Conservation (phyloP, 2,888 invertebrate species). For the Melangyna quadrimaculata region DNA sequence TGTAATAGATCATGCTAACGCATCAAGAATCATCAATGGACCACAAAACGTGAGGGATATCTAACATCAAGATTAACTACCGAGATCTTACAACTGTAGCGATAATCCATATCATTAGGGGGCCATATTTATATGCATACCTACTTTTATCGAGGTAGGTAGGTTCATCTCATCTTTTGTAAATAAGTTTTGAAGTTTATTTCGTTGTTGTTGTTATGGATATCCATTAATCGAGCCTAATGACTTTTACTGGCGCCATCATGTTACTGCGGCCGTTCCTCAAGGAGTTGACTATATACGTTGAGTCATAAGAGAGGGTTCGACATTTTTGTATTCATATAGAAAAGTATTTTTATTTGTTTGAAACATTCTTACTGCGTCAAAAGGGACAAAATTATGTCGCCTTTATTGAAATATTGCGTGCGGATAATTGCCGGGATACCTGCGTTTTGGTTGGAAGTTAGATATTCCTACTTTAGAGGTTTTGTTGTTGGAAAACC, state of each 20-base stretch:
- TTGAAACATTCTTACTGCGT: conserved; percentile 45
- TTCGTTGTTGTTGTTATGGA: neutral
- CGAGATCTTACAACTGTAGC: conserved; percentile 24
- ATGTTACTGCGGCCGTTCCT: neutral
- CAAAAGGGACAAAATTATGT: conserved; percentile 73
- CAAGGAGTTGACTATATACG: conserved; percentile 26
- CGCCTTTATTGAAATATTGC: conserved; percentile 81
- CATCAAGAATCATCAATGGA: conserved; percentile 56
- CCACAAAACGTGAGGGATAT: conserved; percentile 29
- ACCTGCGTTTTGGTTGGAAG: conserved; percentile 50
- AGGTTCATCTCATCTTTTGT: conserved; percentile 10
- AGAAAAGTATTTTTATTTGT: neutral
- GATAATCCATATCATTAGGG: conserved; percentile 47
- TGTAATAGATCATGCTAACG: conserved; percentile 59
- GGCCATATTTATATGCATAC: neutral
- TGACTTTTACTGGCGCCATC: conserved; percentile 33
- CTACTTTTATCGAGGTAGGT: neutral
- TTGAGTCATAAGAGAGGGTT: conserved; percentile 20
- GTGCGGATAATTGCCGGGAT: conserved; percentile 79
- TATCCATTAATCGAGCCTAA: conserved; percentile 16
- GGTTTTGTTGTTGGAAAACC: conserved; percentile 40
- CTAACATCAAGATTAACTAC: conserved; percentile 36
- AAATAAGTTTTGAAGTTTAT: neutral
- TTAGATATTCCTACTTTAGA: conserved; percentile 27
- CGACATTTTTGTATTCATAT: conserved; percentile 25